Evolutionary conservation across 2,113 vertebrate species (phyloP).

Genomic region (Pimephales promelas): DNA sequence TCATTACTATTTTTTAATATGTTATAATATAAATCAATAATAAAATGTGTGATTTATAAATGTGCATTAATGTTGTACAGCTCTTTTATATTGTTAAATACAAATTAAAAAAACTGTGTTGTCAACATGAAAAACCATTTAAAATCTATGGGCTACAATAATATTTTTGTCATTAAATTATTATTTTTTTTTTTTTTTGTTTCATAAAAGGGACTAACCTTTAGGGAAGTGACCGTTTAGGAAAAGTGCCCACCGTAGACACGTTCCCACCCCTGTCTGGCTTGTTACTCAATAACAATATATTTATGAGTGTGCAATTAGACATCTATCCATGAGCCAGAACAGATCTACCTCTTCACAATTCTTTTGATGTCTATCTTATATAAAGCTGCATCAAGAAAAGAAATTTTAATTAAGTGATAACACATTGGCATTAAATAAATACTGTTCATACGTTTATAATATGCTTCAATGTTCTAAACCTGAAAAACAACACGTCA

Average conservation of each 20-base stretch:
- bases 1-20: not conserved
- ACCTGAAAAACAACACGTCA: not conserved
- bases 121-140: not conserved
- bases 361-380: constrained; percentile 64
- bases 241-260: constrained; percentile 48
- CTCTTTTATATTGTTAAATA: not conserved
- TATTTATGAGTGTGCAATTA: constrained; percentile 73
- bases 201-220: not conserved
- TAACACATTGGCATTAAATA: constrained; percentile 12
- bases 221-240: constrained; percentile 17
- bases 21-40: too few relatives aligned
- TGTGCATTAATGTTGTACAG: not conserved
- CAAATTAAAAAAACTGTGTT: not conserved
- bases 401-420: constrained; percentile 60
- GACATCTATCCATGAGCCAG: constrained; percentile 54
- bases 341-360: constrained; percentile 68
- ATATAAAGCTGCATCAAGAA: constrained; percentile 43
- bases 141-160: not conserved
- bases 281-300: constrained; percentile 74
- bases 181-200: not conserved
- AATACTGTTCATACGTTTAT: constrained; percentile 47
- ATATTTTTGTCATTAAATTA: too few relatives aligned
- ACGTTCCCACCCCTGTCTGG: constrained; percentile 30
- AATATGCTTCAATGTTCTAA: not conserved
- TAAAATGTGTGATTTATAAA: not conserved